phyloP scores from a whole-genome alignment of 2,888 invertebrate genomes.

The Argyra leucocephala region DNA sequence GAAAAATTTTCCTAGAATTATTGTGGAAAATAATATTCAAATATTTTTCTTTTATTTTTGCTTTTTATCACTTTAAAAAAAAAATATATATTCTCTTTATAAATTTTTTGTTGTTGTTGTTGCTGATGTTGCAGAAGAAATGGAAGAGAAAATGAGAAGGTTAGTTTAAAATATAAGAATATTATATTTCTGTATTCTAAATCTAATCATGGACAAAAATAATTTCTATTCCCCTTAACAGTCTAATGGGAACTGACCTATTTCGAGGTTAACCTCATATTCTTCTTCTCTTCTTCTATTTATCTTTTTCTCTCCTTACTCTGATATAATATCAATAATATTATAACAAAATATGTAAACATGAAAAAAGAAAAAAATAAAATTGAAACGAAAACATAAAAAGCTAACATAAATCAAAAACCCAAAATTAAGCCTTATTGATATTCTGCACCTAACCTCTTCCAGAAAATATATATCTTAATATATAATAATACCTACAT shows the following conservation, averaged over 20 bases:
- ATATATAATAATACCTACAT: neutral
- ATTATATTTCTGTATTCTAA: no score
- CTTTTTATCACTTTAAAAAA: no score
- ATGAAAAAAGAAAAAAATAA: neutral
- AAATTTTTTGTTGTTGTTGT: no score
- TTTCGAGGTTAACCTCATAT: neutral
- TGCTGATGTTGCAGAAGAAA: no score
- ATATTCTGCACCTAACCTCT: neutral
- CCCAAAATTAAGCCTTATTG: slow-evolving; percentile 6
- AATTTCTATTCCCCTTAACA: no score
- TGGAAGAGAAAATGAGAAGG: no score
- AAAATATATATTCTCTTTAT: no score
- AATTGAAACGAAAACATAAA: neutral
- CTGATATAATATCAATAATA: neutral
- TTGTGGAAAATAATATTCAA: no score
- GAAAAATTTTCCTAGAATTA: no score
- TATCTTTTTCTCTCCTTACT: neutral
- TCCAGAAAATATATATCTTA: neutral
- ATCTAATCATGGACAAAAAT: no score
- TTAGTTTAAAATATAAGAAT: no score
- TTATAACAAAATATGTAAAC: neutral
- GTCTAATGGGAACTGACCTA: slow-evolving; percentile 1
- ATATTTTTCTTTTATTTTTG: no score
- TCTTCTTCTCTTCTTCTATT: neutral
- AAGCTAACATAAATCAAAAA: slow-evolving; percentile 3